Evolutionary conservation across 2,113 vertebrate genomes (phyloP), one percentile per base, ranked within the genome.

Genomic region (Odocoileus virginianus): DNA sequence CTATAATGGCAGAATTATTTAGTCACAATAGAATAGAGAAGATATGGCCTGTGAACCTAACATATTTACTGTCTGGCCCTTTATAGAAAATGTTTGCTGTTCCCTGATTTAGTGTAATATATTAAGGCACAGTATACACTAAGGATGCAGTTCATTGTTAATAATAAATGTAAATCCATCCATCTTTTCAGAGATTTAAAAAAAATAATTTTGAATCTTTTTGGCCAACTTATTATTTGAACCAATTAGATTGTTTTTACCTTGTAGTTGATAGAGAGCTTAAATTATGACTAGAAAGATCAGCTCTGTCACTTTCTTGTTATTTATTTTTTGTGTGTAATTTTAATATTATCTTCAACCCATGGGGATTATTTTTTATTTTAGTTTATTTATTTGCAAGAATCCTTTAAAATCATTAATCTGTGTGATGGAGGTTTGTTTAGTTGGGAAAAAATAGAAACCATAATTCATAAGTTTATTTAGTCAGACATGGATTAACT

Each of bases 311-410:
- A 74, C 45, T 61, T 94, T 91, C 40, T 94, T 89, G 25, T 87
- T 89, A 92, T 86, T 84, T 92, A 92, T 64, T 92, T 92, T 92
- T 94, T 85, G 86, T 88, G 82, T 87, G 12, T 87, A 78, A 92
- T 78, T 97, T 95, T 60, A 93, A 88, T 95, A 47, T 87, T 61
- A 83, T 91, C 25, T 97, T 71, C 33, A 91, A 36, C 87, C 27
- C 30, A 19, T 97, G 47, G 23, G 43, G 13, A 55, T 54, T 87
- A 1, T 64, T 58, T 79, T 64, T 84, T 4, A 60, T 95, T 45
- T 89, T 90, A 67, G 14, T 67, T 94, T 79, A n/a, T 9, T 61
- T 97, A 54, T 88, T 96, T 84, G 36, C 13, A 78, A 86, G 67
- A 87, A 85, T 94, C 45, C 50, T 91, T 87, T 91, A 91, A 71